Conservation (phyloP, 2,888 invertebrate species). For the Tetropium fuscum region DNA sequence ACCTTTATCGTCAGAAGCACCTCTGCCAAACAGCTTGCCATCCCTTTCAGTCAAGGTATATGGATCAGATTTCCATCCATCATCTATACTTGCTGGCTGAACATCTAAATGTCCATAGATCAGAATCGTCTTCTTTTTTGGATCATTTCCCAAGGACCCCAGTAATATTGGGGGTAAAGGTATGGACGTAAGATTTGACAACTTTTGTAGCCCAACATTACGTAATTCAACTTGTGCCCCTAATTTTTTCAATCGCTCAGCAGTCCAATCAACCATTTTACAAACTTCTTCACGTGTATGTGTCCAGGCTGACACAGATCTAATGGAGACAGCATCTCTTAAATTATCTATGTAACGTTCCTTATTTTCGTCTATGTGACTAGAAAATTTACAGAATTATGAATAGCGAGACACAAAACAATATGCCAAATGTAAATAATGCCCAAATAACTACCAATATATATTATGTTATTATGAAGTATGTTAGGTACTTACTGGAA, state of each 20-base stretch:
- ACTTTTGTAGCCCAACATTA: constrained; percentile 78
- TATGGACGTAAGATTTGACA: constrained; percentile 78
- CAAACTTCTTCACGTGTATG: constrained; percentile 84
- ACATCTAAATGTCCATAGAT: constrained; percentile 99
- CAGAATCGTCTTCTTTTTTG: constrained; percentile 90
- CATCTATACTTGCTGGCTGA: constrained; percentile 92
- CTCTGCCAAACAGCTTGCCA: constrained; percentile 92
- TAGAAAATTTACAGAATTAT: constrained; percentile 64
- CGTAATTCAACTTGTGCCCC: constrained; percentile 70
- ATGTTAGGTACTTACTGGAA: constrained; percentile 23
- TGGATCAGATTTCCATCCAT: constrained; percentile 97
- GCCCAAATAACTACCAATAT: background rate
- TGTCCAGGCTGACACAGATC: constrained; percentile 93
- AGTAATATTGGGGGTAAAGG: constrained; percentile 89
- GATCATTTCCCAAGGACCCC: constrained; percentile 83
- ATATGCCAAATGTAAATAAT: background rate
- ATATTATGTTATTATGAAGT: background rate
- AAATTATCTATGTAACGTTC: constrained; percentile 80
- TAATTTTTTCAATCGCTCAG: constrained; percentile 66
- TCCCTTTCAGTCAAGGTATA: constrained; percentile 90
- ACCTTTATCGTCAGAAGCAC: constrained; percentile 90
- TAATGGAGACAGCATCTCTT: constrained; percentile 88
- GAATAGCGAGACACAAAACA: constrained; percentile 18
- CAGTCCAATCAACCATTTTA: constrained; percentile 75
- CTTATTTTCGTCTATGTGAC: constrained; percentile 83